A percentile compares a stretch with the other conserved stretches of the same genome.
These are phyloP conservation scores for Ictalurus furcatus DNA, from an alignment of 2,113 vertebrate genomes.

Conservation along the genomic window DNA sequence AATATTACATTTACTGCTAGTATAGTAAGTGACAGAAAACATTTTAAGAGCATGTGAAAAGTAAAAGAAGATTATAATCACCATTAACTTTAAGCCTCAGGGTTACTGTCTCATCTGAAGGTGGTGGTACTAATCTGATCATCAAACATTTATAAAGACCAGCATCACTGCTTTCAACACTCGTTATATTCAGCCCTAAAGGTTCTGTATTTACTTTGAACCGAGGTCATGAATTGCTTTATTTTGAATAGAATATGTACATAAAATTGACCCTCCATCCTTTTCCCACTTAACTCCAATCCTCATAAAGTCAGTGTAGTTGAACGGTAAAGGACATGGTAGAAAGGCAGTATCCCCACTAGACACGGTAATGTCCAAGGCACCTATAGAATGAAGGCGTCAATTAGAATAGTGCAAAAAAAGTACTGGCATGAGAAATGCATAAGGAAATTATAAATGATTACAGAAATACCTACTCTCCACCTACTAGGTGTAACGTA, in stretches of 20 bases:
- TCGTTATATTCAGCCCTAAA: conserved; percentile 8
- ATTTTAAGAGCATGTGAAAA: not conserved
- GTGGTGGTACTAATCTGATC: conserved; percentile 37
- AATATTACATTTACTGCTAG: not conserved
- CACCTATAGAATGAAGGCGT: conserved; percentile 28
- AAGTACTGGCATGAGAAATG: not conserved
- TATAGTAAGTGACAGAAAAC: not conserved
- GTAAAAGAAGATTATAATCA: conserved; percentile 13
- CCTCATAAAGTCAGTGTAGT: not conserved
- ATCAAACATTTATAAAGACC: conserved; percentile 50
- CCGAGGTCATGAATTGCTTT: rapidly evolving
- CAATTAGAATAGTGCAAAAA: not conserved
- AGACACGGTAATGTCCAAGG: not conserved
- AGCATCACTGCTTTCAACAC: conserved; percentile 34
- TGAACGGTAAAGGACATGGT: not conserved
- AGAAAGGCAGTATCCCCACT: conserved; percentile 28
- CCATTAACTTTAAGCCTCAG: conserved; percentile 38
- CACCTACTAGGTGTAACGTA: not conserved
- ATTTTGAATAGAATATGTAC: not conserved
- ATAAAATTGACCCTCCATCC: not conserved
- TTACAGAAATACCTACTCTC: not conserved
- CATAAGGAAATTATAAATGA: not conserved
- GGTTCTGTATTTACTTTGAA: not conserved
- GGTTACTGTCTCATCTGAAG: not conserved
- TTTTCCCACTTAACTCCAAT: conserved; percentile 36